Base-by-base conservation (phyloP, 2,113 vertebrate species). In the Tursiops truncatus region DNA sequence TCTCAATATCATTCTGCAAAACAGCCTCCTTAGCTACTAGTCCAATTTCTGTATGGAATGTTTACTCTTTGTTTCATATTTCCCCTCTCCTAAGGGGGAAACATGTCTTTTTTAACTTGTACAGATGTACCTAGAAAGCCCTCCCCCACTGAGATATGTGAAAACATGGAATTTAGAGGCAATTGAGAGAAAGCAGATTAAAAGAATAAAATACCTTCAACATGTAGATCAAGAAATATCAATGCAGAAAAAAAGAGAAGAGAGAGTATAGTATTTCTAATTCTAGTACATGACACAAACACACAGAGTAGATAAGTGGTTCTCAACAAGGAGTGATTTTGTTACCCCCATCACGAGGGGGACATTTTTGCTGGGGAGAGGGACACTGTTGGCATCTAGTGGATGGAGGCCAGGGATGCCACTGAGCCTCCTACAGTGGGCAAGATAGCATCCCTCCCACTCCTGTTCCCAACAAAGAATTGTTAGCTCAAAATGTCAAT, bases 51-150 rank as follows among this genome's bases (percentile, higher is more conserved):
- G 1, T 80, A 21, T 68, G 28, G 77, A 36, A 53, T 86, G 62
- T 68, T 91, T 96, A 68, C 53, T 73, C 36, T 83, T 83, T 58
- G 9, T 83, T 91, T 93, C 70, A 25, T 65, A 92, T 71, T 80
- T 89, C 70, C 25, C 11, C 76, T 81, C 13, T 31, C 8, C 47
- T n/a, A n/a, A 58, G 14, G 41, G 18, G 18, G 33, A 93, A 82
- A 82, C 20, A 76, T 36, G 20, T 73, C 58, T 73, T 74, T 85
- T 74, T 77, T 25, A 91, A 85, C 47, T 77, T 88, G 36, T 13
- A 28, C 38, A 25, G 23, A 71, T 14, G 6, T 50, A 58, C 38
- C 33, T 74, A 65, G 68, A 79, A 85, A 89, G 41, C 18, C 17
- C 11, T 4, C 2, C 23, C 26, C 5, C 20, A 58, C 31, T 3